Percentiles rank a stretch among this genome's conserved stretches.
phyloP scores from a whole-genome alignment of 2,113 vertebrate species.

The Rallus limicola region DNA sequence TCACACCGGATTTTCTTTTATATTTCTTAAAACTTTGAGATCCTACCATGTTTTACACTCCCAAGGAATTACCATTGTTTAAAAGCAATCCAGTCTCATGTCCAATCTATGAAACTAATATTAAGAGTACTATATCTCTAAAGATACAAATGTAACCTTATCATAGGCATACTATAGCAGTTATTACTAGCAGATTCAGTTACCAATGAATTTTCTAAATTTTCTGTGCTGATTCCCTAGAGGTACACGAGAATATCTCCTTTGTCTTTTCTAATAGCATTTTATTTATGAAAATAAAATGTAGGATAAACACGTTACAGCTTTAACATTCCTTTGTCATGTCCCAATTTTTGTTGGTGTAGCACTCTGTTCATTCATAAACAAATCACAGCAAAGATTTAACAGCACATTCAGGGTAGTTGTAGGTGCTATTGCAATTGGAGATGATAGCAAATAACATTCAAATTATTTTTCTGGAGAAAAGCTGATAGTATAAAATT shows the following conservation, averaged over 20 bases:
- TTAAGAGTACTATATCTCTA: neutral
- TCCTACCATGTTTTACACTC: neutral
- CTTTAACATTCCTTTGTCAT: neutral
- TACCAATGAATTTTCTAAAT: neutral
- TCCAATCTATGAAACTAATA: neutral
- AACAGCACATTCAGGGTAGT: neutral
- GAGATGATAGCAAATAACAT: neutral
- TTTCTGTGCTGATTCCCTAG: neutral
- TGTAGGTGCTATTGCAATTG: neutral
- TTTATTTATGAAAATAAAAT: neutral
- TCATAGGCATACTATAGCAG: neutral
- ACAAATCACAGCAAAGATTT: neutral
- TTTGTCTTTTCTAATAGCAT: neutral
- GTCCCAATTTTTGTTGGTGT: neutral
- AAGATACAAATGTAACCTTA: neutral
- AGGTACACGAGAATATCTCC: neutral
- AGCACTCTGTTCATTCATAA: neutral
- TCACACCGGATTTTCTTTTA: neutral
- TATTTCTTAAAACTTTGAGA: neutral
- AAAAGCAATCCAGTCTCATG: neutral
- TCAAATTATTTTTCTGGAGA: neutral
- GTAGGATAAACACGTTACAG: neutral
- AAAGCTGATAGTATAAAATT: neutral
- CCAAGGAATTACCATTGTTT: neutral
- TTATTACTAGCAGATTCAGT: neutral